Evolutionary conservation across 2,888 invertebrate species (phyloP).

Genomic region (Pterostichus niger): DNA sequence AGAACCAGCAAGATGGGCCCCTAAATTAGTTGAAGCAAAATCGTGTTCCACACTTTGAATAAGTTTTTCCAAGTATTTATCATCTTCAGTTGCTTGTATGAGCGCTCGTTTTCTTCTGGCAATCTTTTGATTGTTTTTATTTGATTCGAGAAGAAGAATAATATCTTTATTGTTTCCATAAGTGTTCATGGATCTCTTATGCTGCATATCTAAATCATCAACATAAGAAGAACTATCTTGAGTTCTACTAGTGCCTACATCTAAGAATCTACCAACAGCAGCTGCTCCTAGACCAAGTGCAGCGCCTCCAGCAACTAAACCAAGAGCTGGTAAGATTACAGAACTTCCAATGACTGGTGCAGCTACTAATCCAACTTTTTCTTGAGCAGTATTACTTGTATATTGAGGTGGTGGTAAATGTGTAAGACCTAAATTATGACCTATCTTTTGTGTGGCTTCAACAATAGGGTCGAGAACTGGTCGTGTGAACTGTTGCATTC

Average conservation of each 20-base stretch:
- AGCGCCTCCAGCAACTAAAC: slow-evolving; percentile 90
- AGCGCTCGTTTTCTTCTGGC: slow-evolving; percentile 48
- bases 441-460: slow-evolving; percentile 89
- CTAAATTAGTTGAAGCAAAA: slow-evolving; percentile 74
- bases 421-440: slow-evolving; percentile 86
- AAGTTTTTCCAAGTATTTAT: slow-evolving; percentile 74
- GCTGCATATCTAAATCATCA: slow-evolving; percentile 79
- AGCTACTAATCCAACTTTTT: slow-evolving; percentile 82
- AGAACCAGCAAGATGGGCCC: slow-evolving; percentile 69
- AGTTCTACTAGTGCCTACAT: slow-evolving; percentile 82
- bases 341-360: slow-evolving; percentile 79
- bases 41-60: slow-evolving; percentile 73
- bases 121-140: not conserved
- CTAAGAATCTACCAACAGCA: slow-evolving; percentile 86
- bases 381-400: slow-evolving; percentile 78
- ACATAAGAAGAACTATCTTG: slow-evolving; percentile 69
- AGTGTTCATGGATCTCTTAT: slow-evolving; percentile 79
- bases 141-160: slow-evolving; percentile 52
- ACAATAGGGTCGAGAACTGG: slow-evolving; percentile 87
- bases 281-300: slow-evolving; percentile 90
- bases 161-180: slow-evolving; percentile 59
- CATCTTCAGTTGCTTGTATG: slow-evolving; percentile 74
- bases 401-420: slow-evolving; percentile 75
- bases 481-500: slow-evolving; percentile 83
- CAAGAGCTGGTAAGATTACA: slow-evolving; percentile 87